Percentiles rank a stretch among this genome's conserved stretches.
Evolutionary conservation across 2,797 vertebrate genomes (phyloP).

Genomic region (Brachymystax lenok): DNA sequence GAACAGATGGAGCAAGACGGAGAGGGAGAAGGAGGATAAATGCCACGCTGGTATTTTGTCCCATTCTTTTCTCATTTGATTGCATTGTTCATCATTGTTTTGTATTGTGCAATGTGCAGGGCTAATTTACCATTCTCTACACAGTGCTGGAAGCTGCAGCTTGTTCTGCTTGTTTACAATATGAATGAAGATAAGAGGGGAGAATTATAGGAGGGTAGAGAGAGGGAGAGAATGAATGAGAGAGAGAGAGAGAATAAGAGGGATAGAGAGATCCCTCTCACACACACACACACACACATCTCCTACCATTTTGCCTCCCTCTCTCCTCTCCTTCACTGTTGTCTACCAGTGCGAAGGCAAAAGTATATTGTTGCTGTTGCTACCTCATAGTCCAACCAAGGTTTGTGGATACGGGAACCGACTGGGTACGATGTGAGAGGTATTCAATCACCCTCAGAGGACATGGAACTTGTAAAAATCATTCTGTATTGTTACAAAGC

Average conservation of each 20-base stretch:
- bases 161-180: conserved; percentile 38
- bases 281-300: no score
- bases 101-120: conserved; percentile 12
- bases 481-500: not conserved
- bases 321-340: no score
- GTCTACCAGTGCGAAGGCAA: no score
- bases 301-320: not conserved
- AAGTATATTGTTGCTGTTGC: no score
- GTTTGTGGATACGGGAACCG: not conserved
- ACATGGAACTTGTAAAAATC: not conserved
- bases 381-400: not conserved
- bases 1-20: not conserved
- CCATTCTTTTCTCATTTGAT: conserved; percentile 3
- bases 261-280: not conserved
- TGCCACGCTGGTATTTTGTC: conserved; percentile 8
- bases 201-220: not conserved
- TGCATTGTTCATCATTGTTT: conserved; percentile 28
- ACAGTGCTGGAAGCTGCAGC: conserved; percentile 6
- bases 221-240: not conserved
- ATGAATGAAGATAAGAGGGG: conserved; percentile 24
- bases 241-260: not conserved
- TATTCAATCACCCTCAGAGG: not conserved
- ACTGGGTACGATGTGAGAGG: not conserved
- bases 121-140: conserved; percentile 30
- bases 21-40: not conserved